phyloP scores from a whole-genome alignment of 2,888 invertebrate genomes.

The Cephus runcator region DNA sequence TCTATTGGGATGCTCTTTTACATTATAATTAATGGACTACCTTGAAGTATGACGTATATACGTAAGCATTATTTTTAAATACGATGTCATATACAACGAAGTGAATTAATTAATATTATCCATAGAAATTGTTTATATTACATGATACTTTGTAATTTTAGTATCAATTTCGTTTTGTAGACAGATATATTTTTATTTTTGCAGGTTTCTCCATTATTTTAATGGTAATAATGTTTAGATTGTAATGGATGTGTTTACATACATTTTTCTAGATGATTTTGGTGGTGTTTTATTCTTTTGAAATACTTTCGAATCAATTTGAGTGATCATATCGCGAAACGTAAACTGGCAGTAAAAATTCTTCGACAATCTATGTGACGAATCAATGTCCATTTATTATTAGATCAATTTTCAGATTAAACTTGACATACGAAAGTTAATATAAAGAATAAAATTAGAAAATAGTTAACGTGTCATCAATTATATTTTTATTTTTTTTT shows the following conservation, averaged over 20 bases:
- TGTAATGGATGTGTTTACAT: not conserved
- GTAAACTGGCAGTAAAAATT: not conserved
- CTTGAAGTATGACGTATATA: not conserved
- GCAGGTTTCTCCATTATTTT: not conserved
- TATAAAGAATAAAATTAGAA: not conserved
- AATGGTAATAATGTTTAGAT: not conserved
- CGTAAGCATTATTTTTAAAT: not conserved
- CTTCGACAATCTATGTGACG: not conserved
- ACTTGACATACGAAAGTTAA: not conserved
- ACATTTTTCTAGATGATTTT: not conserved
- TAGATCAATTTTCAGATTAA: not conserved
- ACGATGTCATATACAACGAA: not conserved
- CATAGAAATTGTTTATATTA: not conserved
- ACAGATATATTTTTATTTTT: not conserved
- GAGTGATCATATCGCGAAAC: not conserved
- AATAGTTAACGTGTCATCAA: not conserved
- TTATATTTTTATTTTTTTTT: not conserved
- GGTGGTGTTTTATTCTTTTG: not conserved
- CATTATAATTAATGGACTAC: not conserved
- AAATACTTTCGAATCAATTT: not conserved
- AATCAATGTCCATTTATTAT: not conserved
- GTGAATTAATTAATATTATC: not conserved
- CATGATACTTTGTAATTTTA: not conserved
- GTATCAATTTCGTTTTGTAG: not conserved
- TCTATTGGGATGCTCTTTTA: not conserved